These are phyloP conservation scores for Ceryle rudis DNA, from an alignment of 2,797 vertebrate species.

Conservation along the genomic window DNA sequence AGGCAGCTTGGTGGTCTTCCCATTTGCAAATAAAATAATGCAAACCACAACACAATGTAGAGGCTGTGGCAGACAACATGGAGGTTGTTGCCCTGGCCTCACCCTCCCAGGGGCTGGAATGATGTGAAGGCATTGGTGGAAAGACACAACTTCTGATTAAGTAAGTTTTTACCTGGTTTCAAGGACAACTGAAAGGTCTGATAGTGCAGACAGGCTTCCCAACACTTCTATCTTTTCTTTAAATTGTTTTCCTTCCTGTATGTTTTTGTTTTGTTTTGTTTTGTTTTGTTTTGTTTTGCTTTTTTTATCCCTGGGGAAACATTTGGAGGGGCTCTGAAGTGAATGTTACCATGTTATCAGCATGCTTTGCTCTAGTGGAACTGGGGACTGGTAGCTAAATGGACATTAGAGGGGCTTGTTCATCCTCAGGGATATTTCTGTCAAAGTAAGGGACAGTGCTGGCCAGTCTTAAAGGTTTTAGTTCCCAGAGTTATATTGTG, in stretches of 20 bases:
- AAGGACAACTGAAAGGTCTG: not conserved
- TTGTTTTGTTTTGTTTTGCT: not conserved
- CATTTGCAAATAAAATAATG: not conserved
- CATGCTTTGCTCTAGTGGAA: not conserved
- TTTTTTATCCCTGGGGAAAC: not conserved
- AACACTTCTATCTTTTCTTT: not conserved
- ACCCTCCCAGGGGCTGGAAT: not conserved
- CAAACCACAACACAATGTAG: not conserved
- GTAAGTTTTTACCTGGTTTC: not conserved
- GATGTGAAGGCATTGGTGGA: not conserved
- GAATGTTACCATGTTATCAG: not conserved
- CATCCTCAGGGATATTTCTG: not conserved
- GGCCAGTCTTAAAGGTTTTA: not conserved
- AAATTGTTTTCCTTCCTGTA: not conserved
- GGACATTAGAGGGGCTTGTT: not conserved
- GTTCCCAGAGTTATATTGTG: not conserved
- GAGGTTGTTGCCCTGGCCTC: not conserved
- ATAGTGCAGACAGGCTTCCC: not conserved
- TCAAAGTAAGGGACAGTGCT: not conserved
- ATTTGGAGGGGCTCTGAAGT: not conserved
- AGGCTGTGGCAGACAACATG: not conserved
- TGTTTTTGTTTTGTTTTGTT: not conserved
- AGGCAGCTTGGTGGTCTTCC: not conserved
- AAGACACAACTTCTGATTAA: not conserved
- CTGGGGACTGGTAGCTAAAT: not conserved